Evolutionary conservation across 2,113 vertebrate genomes (phyloP), one percentile per base, ranked within the genome.

Genomic region (Heterochromis multidens): DNA sequence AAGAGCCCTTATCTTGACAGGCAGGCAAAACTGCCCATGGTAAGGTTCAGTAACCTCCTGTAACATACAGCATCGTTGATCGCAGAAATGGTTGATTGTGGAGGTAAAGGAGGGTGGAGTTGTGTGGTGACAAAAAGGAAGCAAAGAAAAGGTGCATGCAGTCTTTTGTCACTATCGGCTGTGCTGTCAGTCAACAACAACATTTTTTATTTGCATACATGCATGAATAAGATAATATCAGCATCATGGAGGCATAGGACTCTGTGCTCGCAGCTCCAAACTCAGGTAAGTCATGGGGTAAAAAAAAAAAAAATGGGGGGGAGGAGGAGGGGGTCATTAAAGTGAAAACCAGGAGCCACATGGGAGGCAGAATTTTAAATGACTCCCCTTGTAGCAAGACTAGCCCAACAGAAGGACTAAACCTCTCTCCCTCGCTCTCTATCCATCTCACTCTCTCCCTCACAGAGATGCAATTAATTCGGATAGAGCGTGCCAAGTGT

Each of bases 361-460:
- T 93, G 93, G 94, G 95, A 96, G 93, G 94, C 89, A 94, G 94
- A 95, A 96, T 96, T 95, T 95, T 91, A 96, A 96, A 95, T 94
- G 95, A 95, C 93, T 95, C 95, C 94, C 94, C 96, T 94, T 86
- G 93, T 95, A 95, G 95, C 95, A 91, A 94, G 91, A 95, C 94
- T 93, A 92, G 94, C 93, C 95, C 92, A 93, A 94, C 92, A 95
- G 92, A 92, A 94, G 93, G 88, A 93, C 93, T 91, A 76, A 93
- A 91, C 91, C 93, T 86, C 77, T 70, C 90, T 92, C 85, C 56
- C 88, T 77, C 87, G 61, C 89, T 82, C 94, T 90, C 91, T 77
- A 88, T 93, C 93, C 87, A 88, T 91, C 92, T 91, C 88, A 81
- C 91, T 92, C 93, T 94, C 93, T 95, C 94, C 91, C 94, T 94